A percentile compares a stretch with the other conserved stretches of the same genome.
Evolutionary conservation across 92 coral and sea anemone species (phyloP).

Genomic region (Hydrozoanthus gracilis): DNA sequence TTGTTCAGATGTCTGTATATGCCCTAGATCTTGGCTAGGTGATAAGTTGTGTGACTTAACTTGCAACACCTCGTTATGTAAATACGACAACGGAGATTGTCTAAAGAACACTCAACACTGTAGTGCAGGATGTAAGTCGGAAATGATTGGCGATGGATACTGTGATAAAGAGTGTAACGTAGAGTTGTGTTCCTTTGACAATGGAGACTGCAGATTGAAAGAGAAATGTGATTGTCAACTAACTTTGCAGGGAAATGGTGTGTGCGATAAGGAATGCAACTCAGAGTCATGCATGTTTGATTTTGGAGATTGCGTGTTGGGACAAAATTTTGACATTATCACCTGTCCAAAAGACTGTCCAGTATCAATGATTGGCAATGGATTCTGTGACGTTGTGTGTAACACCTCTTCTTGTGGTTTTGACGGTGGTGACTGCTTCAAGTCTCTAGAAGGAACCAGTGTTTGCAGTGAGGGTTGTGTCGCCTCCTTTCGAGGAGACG

Average conservation of each 20-base stretch:
- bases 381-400: slow-evolving; percentile 58
- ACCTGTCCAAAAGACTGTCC: slow-evolving; percentile 59
- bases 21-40: slow-evolving; percentile 65
- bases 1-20: slow-evolving; percentile 57
- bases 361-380: slow-evolving; percentile 65
- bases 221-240: slow-evolving; percentile 42
- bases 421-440: slow-evolving; percentile 59
- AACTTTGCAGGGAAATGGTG: slow-evolving; percentile 58
- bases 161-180: slow-evolving; percentile 71
- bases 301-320: slow-evolving; percentile 66
- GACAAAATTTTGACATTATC: slow-evolving; percentile 9
- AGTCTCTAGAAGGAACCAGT: slow-evolving; percentile 10
- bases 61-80: slow-evolving; percentile 62
- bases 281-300: slow-evolving; percentile 63
- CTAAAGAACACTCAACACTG: slow-evolving; percentile 43
- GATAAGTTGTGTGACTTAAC: slow-evolving; percentile 63
- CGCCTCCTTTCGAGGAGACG: slow-evolving; percentile 62
- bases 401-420: slow-evolving; percentile 44
- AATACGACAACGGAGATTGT: slow-evolving; percentile 67
- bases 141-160: slow-evolving; percentile 64
- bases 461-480: slow-evolving; percentile 63
- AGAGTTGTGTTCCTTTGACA: slow-evolving; percentile 51
- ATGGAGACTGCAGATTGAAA: slow-evolving; percentile 53
- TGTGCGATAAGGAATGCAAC: slow-evolving; percentile 62
- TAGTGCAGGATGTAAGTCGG: slow-evolving; percentile 49